Conservation (phyloP, 2,113 vertebrate genomes). For the Macrotis lagotis region DNA sequence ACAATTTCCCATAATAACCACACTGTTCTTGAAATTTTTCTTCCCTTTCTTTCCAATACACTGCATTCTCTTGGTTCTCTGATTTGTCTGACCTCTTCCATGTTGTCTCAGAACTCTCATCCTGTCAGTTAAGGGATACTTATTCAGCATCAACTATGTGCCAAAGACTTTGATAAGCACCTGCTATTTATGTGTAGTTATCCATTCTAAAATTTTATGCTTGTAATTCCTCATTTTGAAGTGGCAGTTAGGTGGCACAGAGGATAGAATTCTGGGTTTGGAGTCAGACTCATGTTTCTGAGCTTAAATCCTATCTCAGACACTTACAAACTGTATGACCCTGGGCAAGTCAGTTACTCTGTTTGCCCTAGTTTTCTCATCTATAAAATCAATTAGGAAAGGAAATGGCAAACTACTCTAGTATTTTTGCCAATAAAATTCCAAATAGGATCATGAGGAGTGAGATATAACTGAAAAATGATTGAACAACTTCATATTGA, state of each 20-base stretch:
- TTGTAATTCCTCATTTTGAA: not conserved
- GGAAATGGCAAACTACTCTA: not conserved
- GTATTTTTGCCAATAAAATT: not conserved
- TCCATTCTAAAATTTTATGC: not conserved
- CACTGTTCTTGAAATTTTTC: not conserved
- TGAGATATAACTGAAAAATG: not conserved
- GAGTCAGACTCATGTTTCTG: not conserved
- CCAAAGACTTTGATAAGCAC: not conserved
- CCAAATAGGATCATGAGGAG: not conserved
- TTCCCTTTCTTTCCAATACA: not conserved
- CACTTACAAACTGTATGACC: not conserved
- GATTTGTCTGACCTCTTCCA: not conserved
- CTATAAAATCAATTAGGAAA: not conserved
- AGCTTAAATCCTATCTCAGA: too few relatives aligned
- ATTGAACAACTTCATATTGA: not conserved
- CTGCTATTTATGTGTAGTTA: not conserved
- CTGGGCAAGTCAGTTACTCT: not conserved
- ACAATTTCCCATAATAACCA: too few relatives aligned
- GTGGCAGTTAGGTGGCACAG: not conserved
- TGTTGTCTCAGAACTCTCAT: not conserved
- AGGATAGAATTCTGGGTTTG: not conserved
- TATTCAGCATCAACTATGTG: not conserved
- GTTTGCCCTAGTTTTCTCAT: not conserved
- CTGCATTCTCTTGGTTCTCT: not conserved
- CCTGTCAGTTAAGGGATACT: not conserved